These are phyloP conservation scores for Drosophila burlai DNA, from an alignment of 1,140 invertebrate genomes.

Conservation along the genomic window DNA sequence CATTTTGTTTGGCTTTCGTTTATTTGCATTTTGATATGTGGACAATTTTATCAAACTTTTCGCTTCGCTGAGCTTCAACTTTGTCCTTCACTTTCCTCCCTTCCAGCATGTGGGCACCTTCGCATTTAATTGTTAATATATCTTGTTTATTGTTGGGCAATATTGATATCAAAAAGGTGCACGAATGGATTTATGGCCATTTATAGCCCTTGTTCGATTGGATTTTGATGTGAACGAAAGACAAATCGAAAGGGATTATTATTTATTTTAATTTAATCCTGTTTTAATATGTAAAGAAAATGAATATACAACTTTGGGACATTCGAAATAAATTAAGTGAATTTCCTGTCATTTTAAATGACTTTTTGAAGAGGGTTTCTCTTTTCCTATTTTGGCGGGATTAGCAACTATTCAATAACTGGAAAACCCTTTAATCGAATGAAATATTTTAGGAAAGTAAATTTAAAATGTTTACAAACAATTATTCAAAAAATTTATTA, in stretches of 20 bases:
- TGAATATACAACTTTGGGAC: background rate
- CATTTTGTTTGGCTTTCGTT: slow-evolving; percentile 21
- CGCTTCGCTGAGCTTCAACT: slow-evolving; percentile 46
- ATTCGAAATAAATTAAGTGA: background rate
- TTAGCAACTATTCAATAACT: background rate
- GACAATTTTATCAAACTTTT: slow-evolving; percentile 55
- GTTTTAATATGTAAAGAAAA: background rate
- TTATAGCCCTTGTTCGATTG: background rate
- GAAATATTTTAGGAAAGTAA: no score
- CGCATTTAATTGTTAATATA: slow-evolving; percentile 41
- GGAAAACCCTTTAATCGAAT: no score
- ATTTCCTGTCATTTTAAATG: background rate
- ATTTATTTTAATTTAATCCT: background rate
- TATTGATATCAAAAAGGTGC: background rate
- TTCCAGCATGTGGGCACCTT: background rate
- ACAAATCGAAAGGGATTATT: background rate
- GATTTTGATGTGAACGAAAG: background rate
- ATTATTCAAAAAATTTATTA: no score
- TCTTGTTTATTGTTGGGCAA: slow-evolving; percentile 9
- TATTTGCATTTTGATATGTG: slow-evolving; percentile 36
- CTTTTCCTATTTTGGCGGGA: background rate
- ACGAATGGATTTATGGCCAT: background rate
- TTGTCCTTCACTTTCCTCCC: background rate
- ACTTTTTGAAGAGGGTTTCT: background rate
- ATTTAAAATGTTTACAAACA: no score